phyloP scores from a whole-genome alignment of 1,140 invertebrate genomes.

The Phortica variegata region DNA sequence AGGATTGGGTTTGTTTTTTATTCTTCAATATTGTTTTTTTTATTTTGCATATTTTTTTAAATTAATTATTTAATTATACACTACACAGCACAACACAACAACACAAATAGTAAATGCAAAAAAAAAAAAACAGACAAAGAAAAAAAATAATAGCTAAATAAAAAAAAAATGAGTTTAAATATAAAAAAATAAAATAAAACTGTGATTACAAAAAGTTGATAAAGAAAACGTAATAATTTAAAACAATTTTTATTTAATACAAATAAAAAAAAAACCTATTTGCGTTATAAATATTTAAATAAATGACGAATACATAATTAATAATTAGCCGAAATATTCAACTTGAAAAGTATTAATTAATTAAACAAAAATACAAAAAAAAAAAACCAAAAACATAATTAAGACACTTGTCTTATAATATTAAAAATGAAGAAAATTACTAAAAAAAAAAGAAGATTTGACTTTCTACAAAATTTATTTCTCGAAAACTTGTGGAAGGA shows the following conservation, averaged over 20 bases:
- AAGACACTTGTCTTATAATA: neutral
- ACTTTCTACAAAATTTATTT: too few species aligned
- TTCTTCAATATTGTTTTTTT: too few species aligned
- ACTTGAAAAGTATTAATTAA: constrained; percentile 41
- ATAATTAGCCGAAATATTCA: constrained; percentile 53
- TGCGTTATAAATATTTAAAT: constrained; percentile 2
- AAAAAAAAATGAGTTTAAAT: constrained; percentile 53
- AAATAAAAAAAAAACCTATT: constrained; percentile 6
- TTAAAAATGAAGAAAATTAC: neutral
- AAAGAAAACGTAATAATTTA: constrained; percentile 34
- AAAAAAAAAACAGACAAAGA: constrained; percentile 6
- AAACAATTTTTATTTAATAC: constrained; percentile 31
- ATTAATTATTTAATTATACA: too few species aligned
- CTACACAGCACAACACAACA: constrained; percentile 2
- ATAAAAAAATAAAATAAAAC: constrained; percentile 55
- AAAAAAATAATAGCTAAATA: constrained; percentile 45
- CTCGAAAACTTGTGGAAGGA: too few species aligned
- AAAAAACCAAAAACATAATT: constrained; percentile 16
- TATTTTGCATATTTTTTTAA: constrained; percentile 24
- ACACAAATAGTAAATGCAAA: constrained; percentile 4
- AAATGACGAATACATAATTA: constrained; percentile 24
- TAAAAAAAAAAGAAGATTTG: neutral
- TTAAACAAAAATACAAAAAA: neutral
- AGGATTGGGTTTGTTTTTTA: too few species aligned
- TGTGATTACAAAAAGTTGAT: constrained; percentile 51